Base-by-base conservation (phyloP, 2,797 vertebrate species). In the Argentina silus region DNA sequence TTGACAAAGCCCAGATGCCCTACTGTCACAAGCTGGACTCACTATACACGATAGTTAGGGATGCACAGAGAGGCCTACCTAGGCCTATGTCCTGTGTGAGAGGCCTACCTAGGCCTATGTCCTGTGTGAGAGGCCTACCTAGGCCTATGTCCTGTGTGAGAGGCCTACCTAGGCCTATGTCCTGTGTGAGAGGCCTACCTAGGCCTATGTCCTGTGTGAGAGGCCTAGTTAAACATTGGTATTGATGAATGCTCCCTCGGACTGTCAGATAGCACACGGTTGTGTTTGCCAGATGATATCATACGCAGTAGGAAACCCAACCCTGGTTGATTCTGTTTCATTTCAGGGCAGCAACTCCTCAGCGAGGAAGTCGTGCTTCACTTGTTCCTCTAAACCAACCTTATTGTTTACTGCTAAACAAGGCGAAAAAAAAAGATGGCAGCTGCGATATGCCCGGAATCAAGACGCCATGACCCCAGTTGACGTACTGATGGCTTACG, bases 341-440 rank as follows among this genome's bases (percentile, higher is more conserved):
- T 56, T 69, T 23, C 14, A 56, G 56, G n/a, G 53, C 12, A 69
- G 36, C 67, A 21, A 69, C 65, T 51, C 19, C 47, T 21, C 14
- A 21, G 17, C 3, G n/a, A 48, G 10, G 17, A 23, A 44, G 61
- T 44, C 44, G 17, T 4, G 43, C 17, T 11, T 17, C 0, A 9
- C 17, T 47, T 64, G 62, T 64, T 19, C 4, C 17, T 21, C 10
- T 71, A 14, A 47, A 14, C 42, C 9, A 48, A 66, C 11, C 8
- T 36, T 36, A 79, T 83, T 83, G 81, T 86, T 82, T 7, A n/a
- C 50, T 17, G 67, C 5, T 63, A 68, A 74, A 51, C 48, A 21
- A 56, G 23, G 48, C 23, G 44, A 9, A 36, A 36, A 36, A 36
- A 60, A 1, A 69, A 55, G 12, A 36, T 8, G 10, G 23, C 59